A percentile compares a stretch with the other conserved stretches of the same genome.
phyloP scores from a whole-genome alignment of 2,113 vertebrate species.

The Rattus norvegicus region GRCr8 NC_086023.1:113608001-113608500 shows the following conservation, averaged over 20 bases:
- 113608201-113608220: not conserved
- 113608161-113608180: not conserved
- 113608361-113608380: not conserved
- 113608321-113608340: not conserved
- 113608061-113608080: not conserved
- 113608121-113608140: not conserved
- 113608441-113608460: not conserved
- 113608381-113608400: not conserved
- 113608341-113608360: no score
- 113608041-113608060: not conserved
- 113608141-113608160: not conserved
- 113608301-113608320: not conserved
- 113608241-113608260: not conserved
- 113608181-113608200: slow-evolving; percentile 51
- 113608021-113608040: not conserved
- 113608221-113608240: no score
- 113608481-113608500: no score
- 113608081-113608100: not conserved
- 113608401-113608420: not conserved
- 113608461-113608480: no score
- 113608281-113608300: no score
- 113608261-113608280: not conserved
- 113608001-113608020: not conserved
- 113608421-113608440: not conserved
- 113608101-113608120: slow-evolving; percentile 51